Evolutionary conservation across 2,797 vertebrate genomes (phyloP), one percentile per base, ranked within the genome.

Genomic region (Leptoclinus maculatus): DNA sequence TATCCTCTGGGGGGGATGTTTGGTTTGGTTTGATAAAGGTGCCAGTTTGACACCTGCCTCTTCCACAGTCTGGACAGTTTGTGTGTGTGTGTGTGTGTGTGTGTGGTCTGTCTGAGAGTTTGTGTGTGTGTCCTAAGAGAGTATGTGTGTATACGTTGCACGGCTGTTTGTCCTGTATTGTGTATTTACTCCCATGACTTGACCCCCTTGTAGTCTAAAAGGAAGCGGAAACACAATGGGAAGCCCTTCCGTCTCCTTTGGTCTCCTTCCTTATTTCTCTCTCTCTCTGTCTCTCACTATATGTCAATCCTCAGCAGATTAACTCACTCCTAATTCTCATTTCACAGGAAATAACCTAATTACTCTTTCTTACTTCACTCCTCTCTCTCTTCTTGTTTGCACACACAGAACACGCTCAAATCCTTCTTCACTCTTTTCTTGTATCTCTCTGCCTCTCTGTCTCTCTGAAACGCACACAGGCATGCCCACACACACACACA

Each of bases 341-440:
- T 96, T 95, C 93, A 94, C 95, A 95, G 95, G 95, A 95, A 94
- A 93, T 94, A 95, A 95, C 95, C 92, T 91, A 92, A 93, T 93
- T 93, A 88, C 89, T 86, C 86, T 93, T 80, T 91, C 88, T 92
- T 88, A 79, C 88, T 90, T 79, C 84, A 74, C 80, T 80, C 82
- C 82, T 86, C 88, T 85, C 82, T 75, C 83, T 86, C 82, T 76
- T 78, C 88, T 87, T 89, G 88, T 92, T 91, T 89, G 82, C 87
- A 90, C 89, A 88, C 89, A 92, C 90, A 90, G 85, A 86, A 90
- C 85, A 87, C 76, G 53, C 84, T 87, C 87, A 77, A 76, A 71
- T 82, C 76, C 85, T 77, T 80, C 78, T 85, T 79, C 85, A 79
- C 57, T 66, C 85, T 83, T 79, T 88, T 81, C 83, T 74, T 85